A percentile compares a stretch with the other conserved stretches of the same genome.
phyloP scores from a whole-genome alignment of 2,113 vertebrate genomes.

The Bubo blakistoni region DNA sequence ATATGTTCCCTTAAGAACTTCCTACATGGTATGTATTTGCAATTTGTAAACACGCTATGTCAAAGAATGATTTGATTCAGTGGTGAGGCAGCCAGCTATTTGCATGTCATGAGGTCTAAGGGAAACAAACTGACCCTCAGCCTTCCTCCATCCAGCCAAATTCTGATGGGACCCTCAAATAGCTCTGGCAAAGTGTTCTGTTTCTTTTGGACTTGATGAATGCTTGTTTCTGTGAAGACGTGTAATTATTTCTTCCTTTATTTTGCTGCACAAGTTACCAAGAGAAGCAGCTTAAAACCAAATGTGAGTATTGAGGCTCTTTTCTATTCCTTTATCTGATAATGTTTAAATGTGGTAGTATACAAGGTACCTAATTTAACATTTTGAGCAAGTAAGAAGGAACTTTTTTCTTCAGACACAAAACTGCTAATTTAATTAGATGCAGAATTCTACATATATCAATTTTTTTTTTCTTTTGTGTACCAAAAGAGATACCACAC shows the following conservation, averaged over 20 bases:
- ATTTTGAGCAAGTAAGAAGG: neutral
- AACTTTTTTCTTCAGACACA: neutral
- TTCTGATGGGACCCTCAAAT: conserved; percentile 53
- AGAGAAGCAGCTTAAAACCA: conserved; percentile 45
- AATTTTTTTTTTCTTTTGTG: neutral
- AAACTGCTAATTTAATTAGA: neutral
- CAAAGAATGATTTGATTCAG: conserved; percentile 50
- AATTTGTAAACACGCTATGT: conserved; percentile 48
- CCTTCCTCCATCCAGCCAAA: conserved; percentile 48
- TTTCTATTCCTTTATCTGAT: neutral
- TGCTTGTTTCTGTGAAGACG: conserved; percentile 26
- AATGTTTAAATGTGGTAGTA: neutral
- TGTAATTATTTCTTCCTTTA: conserved; percentile 23
- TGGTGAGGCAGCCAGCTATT: conserved; percentile 59
- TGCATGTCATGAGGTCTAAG: conserved; percentile 56
- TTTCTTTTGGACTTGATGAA: conserved; percentile 56
- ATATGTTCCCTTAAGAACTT: conserved; percentile 57
- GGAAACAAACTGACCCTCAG: conserved; percentile 62
- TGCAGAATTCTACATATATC: neutral
- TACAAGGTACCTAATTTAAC: neutral
- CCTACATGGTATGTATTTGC: conserved; percentile 31
- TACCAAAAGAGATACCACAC: neutral
- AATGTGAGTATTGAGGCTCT: conserved; percentile 65
- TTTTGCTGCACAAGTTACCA: conserved; percentile 20
- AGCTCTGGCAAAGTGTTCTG: conserved; percentile 4